Evolutionary conservation across 2,113 vertebrate species (phyloP), one percentile per base, ranked within the genome.

Genomic region (Limanda limanda): DNA sequence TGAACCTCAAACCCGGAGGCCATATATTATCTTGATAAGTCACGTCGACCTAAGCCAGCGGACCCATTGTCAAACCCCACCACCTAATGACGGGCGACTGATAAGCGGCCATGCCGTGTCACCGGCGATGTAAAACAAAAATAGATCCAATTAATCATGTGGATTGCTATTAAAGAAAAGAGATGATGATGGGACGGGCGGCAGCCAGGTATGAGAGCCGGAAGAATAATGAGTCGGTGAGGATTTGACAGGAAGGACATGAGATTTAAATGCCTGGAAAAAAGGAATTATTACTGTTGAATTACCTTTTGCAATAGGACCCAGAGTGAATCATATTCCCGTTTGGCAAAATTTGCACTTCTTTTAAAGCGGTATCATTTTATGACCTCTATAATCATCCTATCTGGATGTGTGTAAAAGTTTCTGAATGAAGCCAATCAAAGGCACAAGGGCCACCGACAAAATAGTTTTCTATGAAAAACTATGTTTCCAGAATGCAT

Each of bases 91-190:
- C 83, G 77, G 80, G 85, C 92, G 90, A 93, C 90, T 91, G 92
- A 93, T 92, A 93, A 93, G 91, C 77, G 45, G 84, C 86, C 82
- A 57, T 81, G 83, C 75, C 76, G 58, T 92, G 91, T 94, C 90
- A 90, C 67, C 82, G 20, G 7, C 35, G 57, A 91, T 93, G 90
- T 92, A 87, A 92, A 92, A 91, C 89, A 92, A 90, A 93, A 94
- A 92, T 91, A 91, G 89, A 90, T 86, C 68, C 81, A 86, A 92
- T 94, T 92, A 92, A 94, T 94, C 93, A 93, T 86, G 20, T 37
- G 71, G 88, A 91, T 81, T 76, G 73, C 88, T 71, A 92, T 90
- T 91, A 86, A 87, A 81, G 80, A 85, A 76, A 75, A 80, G 84
- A 80, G 59, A 65, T 71, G 79, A 88, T 84, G 87, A 86, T 69